Conservation (phyloP, 2,797 vertebrate species). For the Sternarchorhynchus goeldii region DNA sequence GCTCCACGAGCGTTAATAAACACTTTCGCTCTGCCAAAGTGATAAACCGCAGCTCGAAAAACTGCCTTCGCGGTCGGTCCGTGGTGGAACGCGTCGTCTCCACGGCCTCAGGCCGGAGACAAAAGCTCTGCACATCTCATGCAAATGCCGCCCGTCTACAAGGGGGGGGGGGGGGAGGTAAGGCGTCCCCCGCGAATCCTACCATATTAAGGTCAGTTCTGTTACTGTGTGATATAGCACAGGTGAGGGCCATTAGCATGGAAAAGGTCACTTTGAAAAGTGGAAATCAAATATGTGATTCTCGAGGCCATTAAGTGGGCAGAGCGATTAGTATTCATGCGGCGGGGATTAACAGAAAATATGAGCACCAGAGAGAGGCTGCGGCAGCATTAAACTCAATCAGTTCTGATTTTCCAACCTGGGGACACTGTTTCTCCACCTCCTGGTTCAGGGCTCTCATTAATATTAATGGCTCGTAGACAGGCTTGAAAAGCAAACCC, state of each 20-base stretch:
- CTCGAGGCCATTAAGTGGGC: constrained; percentile 75
- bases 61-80: background rate
- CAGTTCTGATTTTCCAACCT: constrained; percentile 74
- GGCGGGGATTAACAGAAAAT: constrained; percentile 75
- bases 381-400: constrained; percentile 75
- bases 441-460: constrained; percentile 64
- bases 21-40: constrained; percentile 30
- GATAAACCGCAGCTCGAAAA: constrained; percentile 26
- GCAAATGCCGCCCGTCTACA: constrained; percentile 40
- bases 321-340: constrained; percentile 79
- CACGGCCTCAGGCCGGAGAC: constrained; percentile 55
- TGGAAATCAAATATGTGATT: constrained; percentile 79
- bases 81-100: constrained; percentile 26
- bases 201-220: constrained; percentile 58
- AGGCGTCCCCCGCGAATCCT: constrained; percentile 55
- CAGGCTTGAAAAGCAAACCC: constrained; percentile 60
- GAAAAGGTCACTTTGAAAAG: constrained; percentile 79
- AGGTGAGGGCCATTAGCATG: constrained; percentile 75
- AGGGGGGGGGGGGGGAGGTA: background rate
- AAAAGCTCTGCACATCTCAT: constrained; percentile 51
- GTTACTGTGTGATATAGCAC: constrained; percentile 72
- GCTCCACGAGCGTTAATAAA: constrained; percentile 34
- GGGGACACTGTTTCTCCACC: constrained; percentile 68
- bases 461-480: constrained; percentile 73
- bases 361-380: constrained; percentile 69